Evolutionary conservation across 1,140 invertebrate genomes (phyloP).

Genomic region (Galleria mellonella): DNA sequence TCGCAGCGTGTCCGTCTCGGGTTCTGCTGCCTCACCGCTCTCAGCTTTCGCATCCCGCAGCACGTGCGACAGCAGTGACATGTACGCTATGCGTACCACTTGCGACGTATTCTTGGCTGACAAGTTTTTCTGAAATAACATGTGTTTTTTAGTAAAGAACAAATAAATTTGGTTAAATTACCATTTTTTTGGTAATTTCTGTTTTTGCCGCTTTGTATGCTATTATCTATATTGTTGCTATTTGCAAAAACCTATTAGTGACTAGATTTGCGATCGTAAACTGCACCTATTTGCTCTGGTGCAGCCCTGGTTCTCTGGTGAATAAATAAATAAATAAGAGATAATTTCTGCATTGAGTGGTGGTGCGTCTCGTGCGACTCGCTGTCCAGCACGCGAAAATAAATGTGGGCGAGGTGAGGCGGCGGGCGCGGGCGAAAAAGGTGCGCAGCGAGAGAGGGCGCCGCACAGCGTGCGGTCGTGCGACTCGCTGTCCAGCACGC

Average conservation of each 20-base stretch:
- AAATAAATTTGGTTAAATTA: too few species aligned
- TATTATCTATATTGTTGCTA: too few species aligned
- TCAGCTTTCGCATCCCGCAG: slow-evolving; percentile 71
- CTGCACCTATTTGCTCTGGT: too few species aligned
- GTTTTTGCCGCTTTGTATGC: too few species aligned
- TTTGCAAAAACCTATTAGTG: too few species aligned
- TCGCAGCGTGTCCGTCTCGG: slow-evolving; percentile 69
- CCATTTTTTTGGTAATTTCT: too few species aligned
- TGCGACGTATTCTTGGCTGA: slow-evolving; percentile 86
- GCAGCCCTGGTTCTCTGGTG: too few species aligned
- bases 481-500: slow-evolving; percentile 88
- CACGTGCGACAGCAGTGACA: slow-evolving; percentile 80
- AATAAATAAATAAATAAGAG: too few species aligned
- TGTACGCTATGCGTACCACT: slow-evolving; percentile 85
- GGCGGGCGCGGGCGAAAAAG: slow-evolving; percentile 76
- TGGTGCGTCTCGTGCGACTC: slow-evolving; percentile 97
- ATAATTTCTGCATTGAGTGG: too few species aligned
- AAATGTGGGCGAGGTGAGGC: slow-evolving; percentile 85
- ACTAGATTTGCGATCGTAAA: too few species aligned
- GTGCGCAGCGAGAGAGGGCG: slow-evolving; percentile 10
- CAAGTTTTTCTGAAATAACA: slow-evolving; percentile 81
- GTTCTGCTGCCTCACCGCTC: slow-evolving; percentile 48
- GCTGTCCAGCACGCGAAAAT: slow-evolving; percentile 82
- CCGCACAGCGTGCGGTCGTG: slow-evolving; percentile 89
- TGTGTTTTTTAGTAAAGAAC: slow-evolving; percentile 2